These are phyloP conservation scores for Pempheris klunzingeri DNA, from an alignment of 2,797 vertebrate species.

Conservation along the genomic window DNA sequence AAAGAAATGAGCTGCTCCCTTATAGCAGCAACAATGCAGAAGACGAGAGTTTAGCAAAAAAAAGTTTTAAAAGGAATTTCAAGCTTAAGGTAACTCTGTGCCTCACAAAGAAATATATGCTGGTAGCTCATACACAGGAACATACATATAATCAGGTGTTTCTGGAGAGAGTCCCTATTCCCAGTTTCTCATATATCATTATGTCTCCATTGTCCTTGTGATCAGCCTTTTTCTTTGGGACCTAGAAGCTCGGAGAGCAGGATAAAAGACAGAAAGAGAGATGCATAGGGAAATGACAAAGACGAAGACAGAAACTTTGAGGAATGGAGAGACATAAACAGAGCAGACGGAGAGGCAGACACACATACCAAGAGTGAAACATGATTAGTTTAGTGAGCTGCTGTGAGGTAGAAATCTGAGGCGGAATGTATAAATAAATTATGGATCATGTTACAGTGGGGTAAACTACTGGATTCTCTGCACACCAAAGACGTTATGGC, in stretches of 20 bases:
- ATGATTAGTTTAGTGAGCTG: constrained; percentile 51
- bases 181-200: constrained; percentile 17
- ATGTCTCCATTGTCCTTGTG: not conserved
- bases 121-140: not conserved
- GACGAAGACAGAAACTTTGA: constrained; percentile 8
- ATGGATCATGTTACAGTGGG: constrained; percentile 55
- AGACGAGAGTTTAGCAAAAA: not conserved
- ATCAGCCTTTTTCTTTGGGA: constrained; percentile 25
- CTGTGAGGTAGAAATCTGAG: constrained; percentile 54
- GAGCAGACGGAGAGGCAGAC: constrained; percentile 17
- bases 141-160: constrained; percentile 7
- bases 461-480: constrained; percentile 33
- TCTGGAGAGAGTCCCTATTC: not conserved
- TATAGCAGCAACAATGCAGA: not conserved
- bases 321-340: constrained; percentile 9
- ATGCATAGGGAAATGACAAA: not conserved
- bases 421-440: constrained; percentile 54
- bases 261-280: constrained; percentile 7
- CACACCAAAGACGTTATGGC: constrained; percentile 47
- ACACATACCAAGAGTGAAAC: constrained; percentile 30
- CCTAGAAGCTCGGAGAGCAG: not conserved
- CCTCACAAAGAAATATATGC: not conserved
- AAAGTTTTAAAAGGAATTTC: not conserved
- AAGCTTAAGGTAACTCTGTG: not conserved
- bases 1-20: not conserved